A percentile compares a stretch with the other conserved stretches of the same genome.
Conservation (phyloP, 1,140 invertebrate genomes). For the Saxidomus purpurata region DNA sequence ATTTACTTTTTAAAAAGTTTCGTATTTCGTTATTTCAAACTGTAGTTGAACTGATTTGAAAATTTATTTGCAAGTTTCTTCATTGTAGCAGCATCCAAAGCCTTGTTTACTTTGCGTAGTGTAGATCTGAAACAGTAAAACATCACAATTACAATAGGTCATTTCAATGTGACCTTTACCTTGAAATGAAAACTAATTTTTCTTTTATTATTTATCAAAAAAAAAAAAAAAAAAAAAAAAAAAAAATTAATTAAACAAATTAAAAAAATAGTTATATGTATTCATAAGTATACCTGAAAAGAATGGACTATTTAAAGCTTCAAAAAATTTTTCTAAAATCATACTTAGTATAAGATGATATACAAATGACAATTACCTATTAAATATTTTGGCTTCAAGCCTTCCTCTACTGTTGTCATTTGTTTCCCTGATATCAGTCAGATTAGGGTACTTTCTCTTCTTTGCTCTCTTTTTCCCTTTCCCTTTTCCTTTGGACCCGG, state of each 20-base stretch:
- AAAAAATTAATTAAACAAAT: not conserved
- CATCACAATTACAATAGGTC: constrained; percentile 16
- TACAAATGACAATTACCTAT: constrained; percentile 74
- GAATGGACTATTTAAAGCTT: too few relatives aligned
- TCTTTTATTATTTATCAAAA: not conserved
- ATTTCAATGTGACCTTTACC: not conserved
- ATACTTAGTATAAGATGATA: not conserved
- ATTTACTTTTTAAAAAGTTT: too few relatives aligned
- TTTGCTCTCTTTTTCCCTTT: constrained; percentile 80
- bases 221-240: not conserved
- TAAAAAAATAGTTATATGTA: too few relatives aligned
- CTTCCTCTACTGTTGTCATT: constrained; percentile 83
- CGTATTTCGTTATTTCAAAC: constrained; percentile 59
- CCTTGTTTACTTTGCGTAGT: constrained; percentile 86
- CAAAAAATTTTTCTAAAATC: too few relatives aligned
- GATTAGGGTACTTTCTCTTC: constrained; percentile 81
- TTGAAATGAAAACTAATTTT: not conserved
- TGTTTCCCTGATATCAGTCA: constrained; percentile 84
- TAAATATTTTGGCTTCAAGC: constrained; percentile 84
- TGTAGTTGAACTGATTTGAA: constrained; percentile 89
- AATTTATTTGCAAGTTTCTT: constrained; percentile 88
- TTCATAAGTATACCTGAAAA: too few relatives aligned
- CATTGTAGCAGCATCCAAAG: constrained; percentile 86
- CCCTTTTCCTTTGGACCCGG: constrained; percentile 71
- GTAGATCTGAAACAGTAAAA: constrained; percentile 76